Evolutionary conservation across 2,888 invertebrate genomes (phyloP).

Genomic region (Nudaria mundana): DNA sequence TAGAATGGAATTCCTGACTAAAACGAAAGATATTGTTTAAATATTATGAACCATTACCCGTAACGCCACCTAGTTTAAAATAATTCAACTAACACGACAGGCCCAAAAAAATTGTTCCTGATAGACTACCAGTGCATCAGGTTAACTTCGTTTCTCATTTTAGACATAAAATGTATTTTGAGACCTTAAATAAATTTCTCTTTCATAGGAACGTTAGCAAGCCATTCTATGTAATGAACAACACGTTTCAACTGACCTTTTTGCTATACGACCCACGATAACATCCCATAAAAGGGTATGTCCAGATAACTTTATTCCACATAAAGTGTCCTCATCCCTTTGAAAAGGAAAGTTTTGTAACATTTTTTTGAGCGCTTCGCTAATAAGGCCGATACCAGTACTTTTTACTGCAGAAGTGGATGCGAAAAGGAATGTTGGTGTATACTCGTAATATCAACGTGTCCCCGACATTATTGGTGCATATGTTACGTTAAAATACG

Average conservation of each 20-base stretch:
- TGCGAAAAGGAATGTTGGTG: constrained; percentile 45
- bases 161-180: constrained; percentile 22
- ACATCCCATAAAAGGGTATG: constrained; percentile 71
- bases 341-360: constrained; percentile 75
- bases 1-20: no score
- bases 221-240: constrained; percentile 63
- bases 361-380: constrained; percentile 67
- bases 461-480: constrained; percentile 48
- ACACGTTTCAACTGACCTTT: constrained; percentile 61
- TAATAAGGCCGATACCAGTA: constrained; percentile 56
- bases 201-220: constrained; percentile 62
- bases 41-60: no score
- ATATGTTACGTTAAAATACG: constrained; percentile 44
- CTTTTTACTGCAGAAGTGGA: constrained; percentile 67
- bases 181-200: constrained; percentile 59
- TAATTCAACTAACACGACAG: no score
- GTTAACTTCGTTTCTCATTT: no score
- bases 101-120: no score
- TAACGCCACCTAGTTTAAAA: no score
- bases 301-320: constrained; percentile 77
- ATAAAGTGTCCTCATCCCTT: constrained; percentile 70
- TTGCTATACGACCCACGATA: constrained; percentile 60
- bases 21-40: no score
- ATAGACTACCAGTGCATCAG: no score
- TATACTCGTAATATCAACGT: constrained; percentile 53